Percentiles rank a stretch among this genome's conserved stretches.
Conservation (phyloP, 2,888 invertebrate species). For the Watsonalla cultraria region DNA sequence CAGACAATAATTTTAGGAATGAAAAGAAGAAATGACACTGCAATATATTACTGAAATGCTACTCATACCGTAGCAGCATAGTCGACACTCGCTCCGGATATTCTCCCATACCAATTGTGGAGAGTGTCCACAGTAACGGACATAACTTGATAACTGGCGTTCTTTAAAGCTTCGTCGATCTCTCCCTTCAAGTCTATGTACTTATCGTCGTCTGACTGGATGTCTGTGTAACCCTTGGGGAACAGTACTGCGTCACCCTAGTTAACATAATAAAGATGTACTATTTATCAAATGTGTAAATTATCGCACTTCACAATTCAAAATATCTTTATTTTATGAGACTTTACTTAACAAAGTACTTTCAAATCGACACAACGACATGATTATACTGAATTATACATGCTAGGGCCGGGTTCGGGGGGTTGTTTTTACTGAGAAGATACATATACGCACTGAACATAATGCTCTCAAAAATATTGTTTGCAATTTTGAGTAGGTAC, state of each 20-base stretch:
- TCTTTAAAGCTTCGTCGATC: slow-evolving; percentile 58
- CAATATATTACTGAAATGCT: not conserved
- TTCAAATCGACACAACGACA: too few species aligned
- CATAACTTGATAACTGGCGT: slow-evolving; percentile 47
- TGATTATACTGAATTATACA: too few species aligned
- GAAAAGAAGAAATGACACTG: not conserved
- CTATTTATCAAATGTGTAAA: too few species aligned
- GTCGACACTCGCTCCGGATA: slow-evolving; percentile 59
- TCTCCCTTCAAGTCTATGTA: slow-evolving; percentile 59
- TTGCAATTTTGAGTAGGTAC: too few species aligned
- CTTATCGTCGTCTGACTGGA: slow-evolving; percentile 49
- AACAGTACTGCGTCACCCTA: slow-evolving; percentile 66
- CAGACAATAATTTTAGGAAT: not conserved
- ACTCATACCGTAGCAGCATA: slow-evolving; percentile 53
- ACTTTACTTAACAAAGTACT: too few species aligned
- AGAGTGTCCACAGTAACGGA: slow-evolving; percentile 47
- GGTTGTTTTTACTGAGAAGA: too few species aligned
- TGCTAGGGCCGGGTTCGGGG: too few species aligned
- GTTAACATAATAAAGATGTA: slow-evolving; percentile 4
- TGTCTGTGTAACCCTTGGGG: slow-evolving; percentile 52
- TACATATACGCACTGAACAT: too few species aligned
- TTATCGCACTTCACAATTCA: too few species aligned
- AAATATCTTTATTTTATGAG: too few species aligned
- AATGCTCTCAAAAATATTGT: too few species aligned
- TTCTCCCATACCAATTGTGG: slow-evolving; percentile 55